These are phyloP conservation scores for Polydrusus pterygomalis DNA, from an alignment of 2,888 invertebrate species.

Conservation along the genomic window DNA sequence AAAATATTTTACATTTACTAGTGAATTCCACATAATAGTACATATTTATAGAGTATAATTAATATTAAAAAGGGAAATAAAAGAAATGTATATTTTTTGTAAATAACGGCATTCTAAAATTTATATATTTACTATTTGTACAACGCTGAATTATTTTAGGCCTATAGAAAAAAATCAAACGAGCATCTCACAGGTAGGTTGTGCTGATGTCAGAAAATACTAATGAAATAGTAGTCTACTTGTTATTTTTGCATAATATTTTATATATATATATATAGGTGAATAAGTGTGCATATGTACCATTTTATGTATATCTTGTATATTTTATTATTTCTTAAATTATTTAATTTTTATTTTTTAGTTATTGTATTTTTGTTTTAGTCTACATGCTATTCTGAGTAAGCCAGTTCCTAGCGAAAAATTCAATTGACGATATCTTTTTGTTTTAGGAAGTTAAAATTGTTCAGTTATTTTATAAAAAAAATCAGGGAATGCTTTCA, in stretches of 20 bases:
- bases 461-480: no score
- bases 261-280: slow-evolving; percentile 64
- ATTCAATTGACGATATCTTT: neutral
- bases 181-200: slow-evolving; percentile 64
- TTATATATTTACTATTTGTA: slow-evolving; percentile 69
- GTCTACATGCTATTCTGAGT: slow-evolving; percentile 29
- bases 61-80: slow-evolving; percentile 43
- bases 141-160: slow-evolving; percentile 68
- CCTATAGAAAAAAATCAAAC: slow-evolving; percentile 69
- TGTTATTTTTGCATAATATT: slow-evolving; percentile 71
- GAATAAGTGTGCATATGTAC: slow-evolving; percentile 67
- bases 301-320: slow-evolving; percentile 70
- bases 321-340: slow-evolving; percentile 71
- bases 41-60: slow-evolving; percentile 36
- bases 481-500: no score
- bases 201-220: slow-evolving; percentile 64
- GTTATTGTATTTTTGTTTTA: slow-evolving; percentile 63
- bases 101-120: slow-evolving; percentile 69
- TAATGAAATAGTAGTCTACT: slow-evolving; percentile 66
- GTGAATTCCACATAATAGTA: slow-evolving; percentile 64
- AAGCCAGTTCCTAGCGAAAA: slow-evolving; percentile 17
- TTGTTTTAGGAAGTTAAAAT: neutral
- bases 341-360: slow-evolving; percentile 69
- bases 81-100: slow-evolving; percentile 72
- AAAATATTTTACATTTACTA: slow-evolving; percentile 65